These are phyloP conservation scores for Manis javanica DNA, from an alignment of 2,797 vertebrate species.

Conservation along the genomic window DNA sequence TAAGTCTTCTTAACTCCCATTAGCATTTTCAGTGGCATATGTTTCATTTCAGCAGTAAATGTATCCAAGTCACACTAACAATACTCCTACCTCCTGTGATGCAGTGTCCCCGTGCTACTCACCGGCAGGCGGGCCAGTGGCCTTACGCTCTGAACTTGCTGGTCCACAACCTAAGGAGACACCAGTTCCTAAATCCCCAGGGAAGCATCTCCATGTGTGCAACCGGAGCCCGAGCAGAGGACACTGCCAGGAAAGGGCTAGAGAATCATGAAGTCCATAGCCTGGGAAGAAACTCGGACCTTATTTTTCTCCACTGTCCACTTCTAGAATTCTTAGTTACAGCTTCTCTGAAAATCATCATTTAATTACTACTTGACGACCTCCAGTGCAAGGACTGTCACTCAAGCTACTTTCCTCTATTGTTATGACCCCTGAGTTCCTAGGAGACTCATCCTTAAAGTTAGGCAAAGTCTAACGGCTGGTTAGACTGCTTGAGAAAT, in stretches of 20 bases:
- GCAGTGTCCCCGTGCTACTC: neutral
- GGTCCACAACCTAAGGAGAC: neutral
- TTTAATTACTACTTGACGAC: neutral
- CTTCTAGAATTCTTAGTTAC: neutral
- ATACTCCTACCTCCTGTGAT: neutral
- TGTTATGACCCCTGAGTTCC: neutral
- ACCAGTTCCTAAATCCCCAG: neutral
- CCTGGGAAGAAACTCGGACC: neutral
- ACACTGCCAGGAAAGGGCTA: neutral
- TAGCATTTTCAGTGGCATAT: neutral
- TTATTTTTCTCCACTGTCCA: neutral
- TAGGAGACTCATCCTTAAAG: neutral
- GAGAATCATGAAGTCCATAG: neutral
- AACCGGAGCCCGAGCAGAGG: neutral
- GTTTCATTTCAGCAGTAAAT: neutral
- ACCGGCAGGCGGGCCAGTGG: neutral
- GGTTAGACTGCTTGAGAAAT: neutral
- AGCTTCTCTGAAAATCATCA: neutral
- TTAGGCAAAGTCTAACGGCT: neutral
- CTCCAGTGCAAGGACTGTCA: neutral
- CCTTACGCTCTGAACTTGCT: neutral
- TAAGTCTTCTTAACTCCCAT: neutral
- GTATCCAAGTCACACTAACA: neutral
- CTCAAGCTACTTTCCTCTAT: neutral
- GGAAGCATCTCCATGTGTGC: neutral